Evolutionary conservation across 2,888 invertebrate genomes (phyloP).

Genomic region (Elysia crispata): DNA sequence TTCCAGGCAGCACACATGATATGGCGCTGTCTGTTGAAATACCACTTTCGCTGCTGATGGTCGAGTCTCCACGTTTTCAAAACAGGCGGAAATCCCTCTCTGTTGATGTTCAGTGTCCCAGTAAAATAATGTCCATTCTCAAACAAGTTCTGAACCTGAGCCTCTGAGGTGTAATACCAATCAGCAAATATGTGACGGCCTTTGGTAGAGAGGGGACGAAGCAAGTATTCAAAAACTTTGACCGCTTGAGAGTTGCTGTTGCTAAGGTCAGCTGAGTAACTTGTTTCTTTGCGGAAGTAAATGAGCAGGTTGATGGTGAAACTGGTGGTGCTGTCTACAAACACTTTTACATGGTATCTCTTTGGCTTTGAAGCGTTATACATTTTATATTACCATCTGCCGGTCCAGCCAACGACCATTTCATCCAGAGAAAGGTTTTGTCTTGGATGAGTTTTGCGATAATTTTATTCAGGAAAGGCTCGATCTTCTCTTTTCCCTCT

Average conservation of each 20-base stretch:
- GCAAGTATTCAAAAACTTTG: neutral
- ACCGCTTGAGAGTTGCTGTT: constrained; percentile 3
- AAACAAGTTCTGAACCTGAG: neutral
- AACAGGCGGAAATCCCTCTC: neutral
- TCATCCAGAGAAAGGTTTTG: constrained; percentile 19
- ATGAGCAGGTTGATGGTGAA: neutral
- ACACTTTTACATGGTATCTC: constrained; percentile 11
- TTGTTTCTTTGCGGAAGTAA: constrained; percentile 12
- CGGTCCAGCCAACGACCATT: constrained; percentile 12
- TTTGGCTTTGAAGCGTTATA: constrained; percentile 12
- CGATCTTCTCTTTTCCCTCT: too few species aligned
- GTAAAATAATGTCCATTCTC: too few species aligned
- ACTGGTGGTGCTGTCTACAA: neutral
- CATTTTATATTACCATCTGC: neutral
- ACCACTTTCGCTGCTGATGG: neutral
- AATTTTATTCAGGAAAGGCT: neutral
- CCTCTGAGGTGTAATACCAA: neutral
- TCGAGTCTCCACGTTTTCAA: neutral
- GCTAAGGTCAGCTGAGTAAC: neutral
- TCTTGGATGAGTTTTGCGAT: neutral
- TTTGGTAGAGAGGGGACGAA: neutral
- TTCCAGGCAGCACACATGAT: neutral
- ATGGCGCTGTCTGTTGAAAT: neutral
- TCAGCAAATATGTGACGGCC: constrained; percentile 17
- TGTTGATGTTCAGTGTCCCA: neutral